Evolutionary conservation across 2,797 vertebrate genomes (phyloP).

Genomic region (Hipposideros larvatus): DNA sequence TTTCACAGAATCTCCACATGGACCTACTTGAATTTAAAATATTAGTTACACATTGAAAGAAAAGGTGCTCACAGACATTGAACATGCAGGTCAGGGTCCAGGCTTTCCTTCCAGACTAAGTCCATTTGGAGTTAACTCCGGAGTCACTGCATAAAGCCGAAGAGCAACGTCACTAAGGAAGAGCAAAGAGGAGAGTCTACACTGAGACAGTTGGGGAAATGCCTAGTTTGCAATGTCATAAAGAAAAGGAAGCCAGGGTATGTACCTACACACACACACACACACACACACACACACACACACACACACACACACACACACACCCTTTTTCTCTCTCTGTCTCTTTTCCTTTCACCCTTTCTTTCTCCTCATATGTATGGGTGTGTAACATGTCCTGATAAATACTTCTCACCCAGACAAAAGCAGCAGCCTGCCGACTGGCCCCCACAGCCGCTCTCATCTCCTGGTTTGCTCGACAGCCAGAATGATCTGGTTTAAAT

Average conservation of each 20-base stretch:
- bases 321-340: no score
- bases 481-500: neutral
- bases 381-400: fast-evolving
- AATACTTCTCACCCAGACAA: neutral
- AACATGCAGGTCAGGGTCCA: neutral
- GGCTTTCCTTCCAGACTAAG: neutral
- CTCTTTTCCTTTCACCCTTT: neutral
- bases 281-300: neutral
- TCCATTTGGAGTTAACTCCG: neutral
- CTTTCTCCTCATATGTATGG: fast-evolving
- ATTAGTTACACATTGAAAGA: neutral
- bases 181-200: neutral
- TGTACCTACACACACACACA: neutral
- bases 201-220: neutral
- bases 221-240: fast-evolving
- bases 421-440: neutral
- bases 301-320: neutral
- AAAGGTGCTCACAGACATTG: neutral
- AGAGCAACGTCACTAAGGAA: neutral
- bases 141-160: neutral
- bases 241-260: neutral
- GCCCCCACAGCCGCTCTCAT: neutral
- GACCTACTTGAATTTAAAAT: neutral
- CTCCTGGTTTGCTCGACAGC: neutral
- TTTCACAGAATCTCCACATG: neutral